Percentiles rank a stretch among this genome's conserved stretches.
Conservation (phyloP, 92 coral and sea anemone species). For the Parazoanthus swiftii region DNA sequence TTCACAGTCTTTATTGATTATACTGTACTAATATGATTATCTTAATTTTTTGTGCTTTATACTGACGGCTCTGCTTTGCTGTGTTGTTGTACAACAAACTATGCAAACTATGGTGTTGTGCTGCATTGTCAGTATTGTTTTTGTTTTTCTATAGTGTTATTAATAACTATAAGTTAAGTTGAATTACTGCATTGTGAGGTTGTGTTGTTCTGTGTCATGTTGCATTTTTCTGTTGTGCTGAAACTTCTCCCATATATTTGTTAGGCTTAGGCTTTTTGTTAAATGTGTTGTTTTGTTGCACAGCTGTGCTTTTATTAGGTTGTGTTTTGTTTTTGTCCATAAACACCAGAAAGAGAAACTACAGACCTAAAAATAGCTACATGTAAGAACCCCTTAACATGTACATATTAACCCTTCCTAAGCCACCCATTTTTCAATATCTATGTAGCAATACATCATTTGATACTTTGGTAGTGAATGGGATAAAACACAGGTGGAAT, state of each 20-base stretch:
- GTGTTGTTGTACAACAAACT: too few relatives aligned
- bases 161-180: slow-evolving; percentile 4
- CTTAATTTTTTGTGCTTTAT: too few relatives aligned
- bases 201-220: slow-evolving; percentile 8
- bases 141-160: slow-evolving; percentile 5
- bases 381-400: too few relatives aligned
- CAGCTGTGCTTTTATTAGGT: slow-evolving; percentile 8
- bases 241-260: slow-evolving; percentile 6
- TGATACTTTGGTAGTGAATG: slow-evolving; percentile 5
- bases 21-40: too few relatives aligned
- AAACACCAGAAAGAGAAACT: slow-evolving; percentile 5
- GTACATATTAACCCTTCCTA: background rate
- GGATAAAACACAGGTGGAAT: background rate
- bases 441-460: slow-evolving; percentile 15
- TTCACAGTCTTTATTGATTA: too few relatives aligned
- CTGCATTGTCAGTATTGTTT: background rate
- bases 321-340: slow-evolving; percentile 6
- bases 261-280: slow-evolving; percentile 3
- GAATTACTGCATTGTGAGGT: slow-evolving; percentile 8
- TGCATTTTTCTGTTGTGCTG: slow-evolving; percentile 3
- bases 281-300: slow-evolving; percentile 6
- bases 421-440: background rate
- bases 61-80: too few relatives aligned
- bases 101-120: too few relatives aligned
- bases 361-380: background rate